Base-by-base conservation (phyloP, 2,888 invertebrate genomes). In the Gymnosoma rotundatum region DNA sequence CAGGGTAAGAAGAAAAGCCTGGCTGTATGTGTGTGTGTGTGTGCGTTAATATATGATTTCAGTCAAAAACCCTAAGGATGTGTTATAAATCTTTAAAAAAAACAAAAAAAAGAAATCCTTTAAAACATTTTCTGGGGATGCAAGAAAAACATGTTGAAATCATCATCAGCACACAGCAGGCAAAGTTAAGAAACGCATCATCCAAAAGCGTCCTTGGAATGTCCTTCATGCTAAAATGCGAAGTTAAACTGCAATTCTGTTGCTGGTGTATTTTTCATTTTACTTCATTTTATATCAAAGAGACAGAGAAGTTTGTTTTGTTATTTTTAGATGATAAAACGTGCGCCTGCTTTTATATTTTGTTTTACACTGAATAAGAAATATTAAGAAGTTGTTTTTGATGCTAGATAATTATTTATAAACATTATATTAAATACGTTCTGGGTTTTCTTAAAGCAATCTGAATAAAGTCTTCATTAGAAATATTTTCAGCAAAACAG, bases 181-280 rank as follows among this genome's bases (percentile, higher is more conserved):
- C 54, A 67, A 67, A 50, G 61, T 72, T 42, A 58, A 72, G 66
- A 50, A 85, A 79, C 75, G 79, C 82, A 81, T 69, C 72, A 74
- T 74, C 56, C 70, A 56, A 54, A 69, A 61, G 64, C 84, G 88
- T 87, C 88, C 88, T 88, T 88, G 87, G 87, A 87, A 86, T 87
- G 88, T 87, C 88, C 88, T 88, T 87, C 81, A 82, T 54, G 38
- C 12, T 8, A 69, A 38, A 36, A 58, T 20, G 20, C 54, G 18
- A 18, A 64, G 50, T 10, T 20, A 52, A 74, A 72, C 42, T 76
- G 58, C 72, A 74, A 52, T 72, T 72, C 48, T 18, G 3, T 6
- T 45, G 61, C 21, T 75, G 66, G 56, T 69, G 67, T 21, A 36
- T 36, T 69, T 10, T 36, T 32, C 52, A 12, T 9, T 25, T 25